These are phyloP conservation scores for Caradrina clavipalpis DNA, from an alignment of 2,888 invertebrate species.

Conservation along the genomic window DNA sequence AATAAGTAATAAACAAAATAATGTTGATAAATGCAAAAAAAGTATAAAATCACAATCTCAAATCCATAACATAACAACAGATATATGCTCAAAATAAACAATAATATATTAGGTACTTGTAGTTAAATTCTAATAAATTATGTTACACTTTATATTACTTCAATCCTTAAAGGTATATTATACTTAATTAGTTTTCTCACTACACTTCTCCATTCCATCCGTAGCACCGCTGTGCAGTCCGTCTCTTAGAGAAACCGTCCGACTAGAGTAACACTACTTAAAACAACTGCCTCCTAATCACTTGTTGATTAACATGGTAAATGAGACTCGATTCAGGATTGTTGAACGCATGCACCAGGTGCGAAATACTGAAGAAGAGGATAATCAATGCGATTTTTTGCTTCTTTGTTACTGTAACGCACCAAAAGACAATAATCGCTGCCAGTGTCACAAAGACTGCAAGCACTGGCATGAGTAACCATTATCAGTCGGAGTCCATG, in stretches of 20 bases:
- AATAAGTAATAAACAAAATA: not conserved
- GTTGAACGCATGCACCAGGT: constrained; percentile 16
- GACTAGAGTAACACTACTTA: constrained; percentile 45
- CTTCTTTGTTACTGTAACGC: constrained; percentile 34
- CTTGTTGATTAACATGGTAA: constrained; percentile 14
- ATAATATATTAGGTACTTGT: not conserved
- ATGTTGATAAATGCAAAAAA: constrained; percentile 9
- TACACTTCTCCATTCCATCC: constrained; percentile 4
- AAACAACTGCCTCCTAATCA: constrained; percentile 34
- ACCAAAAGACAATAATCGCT: constrained; percentile 45
- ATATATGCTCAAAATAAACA: constrained; percentile 7
- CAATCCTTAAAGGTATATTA: constrained; percentile 1
- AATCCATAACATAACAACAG: constrained; percentile 16
- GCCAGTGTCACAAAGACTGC: constrained; percentile 37
- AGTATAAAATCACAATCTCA: constrained; percentile 12
- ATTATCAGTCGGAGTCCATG: constrained; percentile 43
- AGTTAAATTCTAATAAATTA: constrained; percentile 13
- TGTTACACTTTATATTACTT: constrained; percentile 3
- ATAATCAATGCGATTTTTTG: constrained; percentile 35
- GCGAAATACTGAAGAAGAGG: constrained; percentile 34
- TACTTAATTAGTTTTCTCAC: constrained; percentile 3
- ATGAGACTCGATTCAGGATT: constrained; percentile 13
- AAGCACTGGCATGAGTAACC: constrained; percentile 41
- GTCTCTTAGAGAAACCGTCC: constrained; percentile 33
- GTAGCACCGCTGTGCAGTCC: constrained; percentile 37